Base-by-base conservation (phyloP, 2,797 vertebrate genomes). In the Enteromius anoplus region DNA sequence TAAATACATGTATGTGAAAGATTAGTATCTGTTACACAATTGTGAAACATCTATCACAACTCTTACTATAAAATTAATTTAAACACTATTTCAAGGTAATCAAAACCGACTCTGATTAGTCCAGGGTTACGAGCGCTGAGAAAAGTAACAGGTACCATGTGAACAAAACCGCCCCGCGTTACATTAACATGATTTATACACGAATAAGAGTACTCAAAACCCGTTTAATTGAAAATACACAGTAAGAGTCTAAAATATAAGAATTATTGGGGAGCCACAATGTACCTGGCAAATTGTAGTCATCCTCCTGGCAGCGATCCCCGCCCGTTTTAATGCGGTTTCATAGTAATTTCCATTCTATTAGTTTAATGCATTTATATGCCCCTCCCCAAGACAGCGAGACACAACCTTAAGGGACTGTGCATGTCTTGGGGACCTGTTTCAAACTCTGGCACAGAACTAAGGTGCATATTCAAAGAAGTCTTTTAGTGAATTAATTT, bases 391-490 rank as follows among this genome's bases (percentile, higher is more conserved):
- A 34, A 73, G 9, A 72, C 26, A 32, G 14, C 7, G 3, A 60
- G 45, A 17, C 10, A 17, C 10, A 14, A 64, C 15, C 29, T 49
- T 11, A 49, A 49, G 26, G n/a, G 0, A 81, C 68, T 77, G 87
- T 84, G 86, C 88, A 87, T 83, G 88, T 77, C 47, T 42, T 68
- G 5, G 1, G 8, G 21, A 70, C 3, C 1, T 29, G 47, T 37
- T 19, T 26, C n/a, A 6, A 29, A 29, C 37, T 64, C 29, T 32
- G 7, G 4, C 23, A 26, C n/a, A 34, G 42, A 62, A 17, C 7
- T 32, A 58, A 49, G 37, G 40, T 11, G 32, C 8, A 32, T 10
- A 2, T 21, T n/a, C 29, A 34, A 62, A 26, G 0, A 47, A 45
- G 2, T 21, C 0, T 26, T 26, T 32, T 9, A 72, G 4, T 1